These are phyloP conservation scores for Acanthiza pusilla DNA, from an alignment of 2,797 vertebrate species.

Conservation along the genomic window DNA sequence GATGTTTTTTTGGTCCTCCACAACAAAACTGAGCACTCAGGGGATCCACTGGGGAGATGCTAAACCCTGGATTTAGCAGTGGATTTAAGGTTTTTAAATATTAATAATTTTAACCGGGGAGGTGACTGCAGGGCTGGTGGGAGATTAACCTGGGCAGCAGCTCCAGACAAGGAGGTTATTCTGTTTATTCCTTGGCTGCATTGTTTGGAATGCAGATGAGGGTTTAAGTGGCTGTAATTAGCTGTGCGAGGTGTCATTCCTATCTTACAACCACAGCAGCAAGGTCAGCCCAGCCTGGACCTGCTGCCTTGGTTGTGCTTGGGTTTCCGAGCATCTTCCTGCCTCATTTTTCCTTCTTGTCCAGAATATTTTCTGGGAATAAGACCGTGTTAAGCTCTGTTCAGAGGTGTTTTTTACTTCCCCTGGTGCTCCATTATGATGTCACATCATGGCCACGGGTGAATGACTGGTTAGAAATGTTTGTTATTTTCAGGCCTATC, in stretches of 20 bases:
- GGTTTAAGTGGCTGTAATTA: conserved; percentile 26
- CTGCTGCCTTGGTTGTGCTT: background rate
- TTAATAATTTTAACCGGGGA: background rate
- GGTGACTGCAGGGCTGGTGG: background rate
- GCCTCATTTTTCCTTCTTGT: background rate
- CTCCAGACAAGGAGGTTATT: background rate
- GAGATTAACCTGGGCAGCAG: conserved; percentile 10
- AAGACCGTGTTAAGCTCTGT: background rate
- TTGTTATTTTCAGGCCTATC: background rate
- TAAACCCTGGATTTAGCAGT: background rate
- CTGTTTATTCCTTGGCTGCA: conserved; percentile 9
- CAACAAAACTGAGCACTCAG: background rate
- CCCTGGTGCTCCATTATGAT: background rate
- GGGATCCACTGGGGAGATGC: background rate
- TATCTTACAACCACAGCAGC: background rate
- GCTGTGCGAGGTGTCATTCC: background rate
- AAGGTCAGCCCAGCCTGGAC: background rate
- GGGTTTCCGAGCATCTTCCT: background rate
- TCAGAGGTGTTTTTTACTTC: background rate
- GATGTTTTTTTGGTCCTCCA: background rate
- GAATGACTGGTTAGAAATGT: background rate
- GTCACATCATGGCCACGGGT: background rate
- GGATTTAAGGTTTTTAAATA: background rate
- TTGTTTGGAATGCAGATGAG: conserved; percentile 39
- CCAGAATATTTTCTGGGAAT: background rate